Evolutionary conservation across 2,113 vertebrate species (phyloP).

Genomic region (Stomatorhinus ivindoensis): DNA sequence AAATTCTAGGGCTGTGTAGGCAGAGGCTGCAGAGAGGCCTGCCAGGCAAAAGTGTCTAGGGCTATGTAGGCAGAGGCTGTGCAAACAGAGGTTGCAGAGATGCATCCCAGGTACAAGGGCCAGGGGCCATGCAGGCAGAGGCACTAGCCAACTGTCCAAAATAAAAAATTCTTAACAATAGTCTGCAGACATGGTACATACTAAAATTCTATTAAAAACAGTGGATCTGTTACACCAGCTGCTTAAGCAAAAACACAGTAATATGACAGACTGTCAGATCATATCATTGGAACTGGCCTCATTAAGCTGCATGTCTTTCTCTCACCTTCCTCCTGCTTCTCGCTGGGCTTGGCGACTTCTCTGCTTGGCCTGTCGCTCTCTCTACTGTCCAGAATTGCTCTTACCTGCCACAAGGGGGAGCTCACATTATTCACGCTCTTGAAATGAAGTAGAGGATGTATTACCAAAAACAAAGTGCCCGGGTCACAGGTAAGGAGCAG

Average conservation of each 20-base stretch:
- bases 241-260: not conserved
- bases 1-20: not conserved
- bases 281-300: not conserved
- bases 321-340: conserved; percentile 47
- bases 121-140: not conserved
- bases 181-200: not conserved
- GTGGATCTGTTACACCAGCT: not conserved
- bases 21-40: not conserved
- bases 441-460: not conserved
- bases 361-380: conserved; percentile 32
- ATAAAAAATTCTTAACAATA: not conserved
- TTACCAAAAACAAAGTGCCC: too few species aligned
- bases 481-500: not conserved
- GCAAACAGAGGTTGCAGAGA: not conserved
- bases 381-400: conserved; percentile 45
- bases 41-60: too few species aligned
- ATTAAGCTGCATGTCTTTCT: not conserved
- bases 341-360: conserved; percentile 36
- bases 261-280: not conserved
- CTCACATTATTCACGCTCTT: not conserved
- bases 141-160: not conserved
- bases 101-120: not conserved
- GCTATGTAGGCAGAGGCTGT: not conserved
- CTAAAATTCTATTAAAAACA: not conserved
- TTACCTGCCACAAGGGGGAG: conserved; percentile 45